Base-by-base conservation (phyloP, 2,797 vertebrate genomes). In the Myripristis jacobus region DNA sequence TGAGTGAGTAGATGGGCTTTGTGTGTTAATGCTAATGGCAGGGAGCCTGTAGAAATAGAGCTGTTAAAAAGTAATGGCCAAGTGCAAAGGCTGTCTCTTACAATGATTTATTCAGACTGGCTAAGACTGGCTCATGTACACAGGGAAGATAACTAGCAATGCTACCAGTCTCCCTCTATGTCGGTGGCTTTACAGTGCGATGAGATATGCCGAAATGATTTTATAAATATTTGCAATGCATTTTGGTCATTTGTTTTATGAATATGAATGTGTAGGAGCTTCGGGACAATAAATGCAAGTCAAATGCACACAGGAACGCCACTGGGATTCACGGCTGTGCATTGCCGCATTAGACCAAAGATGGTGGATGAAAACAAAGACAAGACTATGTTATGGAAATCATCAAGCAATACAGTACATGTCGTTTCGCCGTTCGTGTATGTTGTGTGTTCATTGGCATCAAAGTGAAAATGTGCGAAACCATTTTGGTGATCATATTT, bases 61-160 rank as follows among this genome's bases (percentile, higher is more conserved):
- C 48, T 27, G 62, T 64, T 75, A 53, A 74, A 36, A 55, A 58
- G 5, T 57, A 41, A 57, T 24, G 55, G 34, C 34, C n/a, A 0
- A 71, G 66, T 73, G 77, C 83, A 86, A 56, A 63, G 54, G 53
- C 73, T 59, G 73, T 70, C 64, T 64, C 36, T 3, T 63, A 27
- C 41, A 31, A 87, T 88, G 73, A 85, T 89, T 91, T 89, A 89
- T 91, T 90, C 80, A 83, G 75, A 83, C 87, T 73, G 64, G 54
- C 22, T 16, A 34, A 27, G 38, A 61, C 8, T 66, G 47, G n/a
- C n/a, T n/a, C 12, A 46, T 27, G 57, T n/a, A 52, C 15, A 25
- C 63, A 18, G 69, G 22, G 41, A 48, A 44, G 54, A n/a, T n/a
- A 44, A 52, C 36, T 10, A 12, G 36, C 71, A 36, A 16, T 47